Base-by-base conservation (phyloP, 2,888 invertebrate genomes). In the Leucozona laternaria region DNA sequence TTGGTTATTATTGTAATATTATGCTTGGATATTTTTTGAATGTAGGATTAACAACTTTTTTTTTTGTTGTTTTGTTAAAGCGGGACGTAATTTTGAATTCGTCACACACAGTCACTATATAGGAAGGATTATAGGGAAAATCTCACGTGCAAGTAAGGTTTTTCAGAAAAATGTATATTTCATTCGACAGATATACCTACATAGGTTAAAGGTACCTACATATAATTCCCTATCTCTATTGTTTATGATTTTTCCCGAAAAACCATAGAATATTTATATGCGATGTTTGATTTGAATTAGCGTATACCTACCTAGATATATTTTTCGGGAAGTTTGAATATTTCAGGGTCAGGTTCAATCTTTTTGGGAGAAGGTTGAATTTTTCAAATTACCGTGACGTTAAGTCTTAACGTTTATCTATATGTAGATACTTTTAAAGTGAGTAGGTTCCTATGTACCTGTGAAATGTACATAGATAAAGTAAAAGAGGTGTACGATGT, bases 71-170 rank as follows among this genome's bases (percentile, higher is more conserved):
- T 60, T 60, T 60, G 58, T 20, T 48, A 43, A 22, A 45, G n/a
- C n/a, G n/a, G 25, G 70, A 60, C 73, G 70, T 82, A 82, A 86
- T 86, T 86, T 86, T 17, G 71, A 43, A 86, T 86, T 86, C 86
- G 86, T 82, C 86, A 82, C 86, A 81, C 81, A 75, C 34, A 73
- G 81, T 48, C 77, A 17, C 28, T 55, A 7, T 13, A 1, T 34
- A 82, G 86, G 86, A 81, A 86, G 86, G 86, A 86, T 86, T 86
- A 57, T 43, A 75, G 43, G 86, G 86, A 82, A 85, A 75, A 71
- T 79, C 75, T 58, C 40, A 57, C 48, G 31, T 8, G 34, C 85
- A 80, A 79, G 79, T 84, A 40, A 55, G 71, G 79, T 70, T 66
- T 75, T 79, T 64, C 8, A 13, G 37, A 28, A 66, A 40, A 62